phyloP scores from a whole-genome alignment of 1,140 invertebrate genomes.

The Elysia chlorotica region DNA sequence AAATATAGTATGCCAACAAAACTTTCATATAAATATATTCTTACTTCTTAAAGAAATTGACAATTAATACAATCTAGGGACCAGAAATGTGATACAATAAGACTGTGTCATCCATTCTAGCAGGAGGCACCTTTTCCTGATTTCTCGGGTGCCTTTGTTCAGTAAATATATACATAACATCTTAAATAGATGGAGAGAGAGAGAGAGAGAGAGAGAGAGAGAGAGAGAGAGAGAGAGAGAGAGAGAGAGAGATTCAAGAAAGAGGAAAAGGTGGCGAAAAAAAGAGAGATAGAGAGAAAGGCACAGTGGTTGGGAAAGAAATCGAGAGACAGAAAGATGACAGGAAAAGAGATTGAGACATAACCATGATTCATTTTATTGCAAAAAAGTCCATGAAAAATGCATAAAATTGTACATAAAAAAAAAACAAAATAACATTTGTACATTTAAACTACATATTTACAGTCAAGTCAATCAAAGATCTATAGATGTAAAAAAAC shows the following conservation, averaged over 20 bases:
- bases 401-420: neutral
- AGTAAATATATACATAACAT: neutral
- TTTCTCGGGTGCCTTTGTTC: neutral
- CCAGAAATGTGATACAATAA: no score
- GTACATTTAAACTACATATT: neutral
- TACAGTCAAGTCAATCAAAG: no score
- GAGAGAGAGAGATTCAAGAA: neutral
- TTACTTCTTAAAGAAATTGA: no score
- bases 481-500: no score
- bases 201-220: neutral
- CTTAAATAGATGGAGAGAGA: neutral
- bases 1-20: no score
- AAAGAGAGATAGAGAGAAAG: neutral
- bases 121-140: no score
- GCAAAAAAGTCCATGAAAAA: neutral
- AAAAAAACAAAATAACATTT: conserved; percentile 2
- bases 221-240: neutral
- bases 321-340: neutral
- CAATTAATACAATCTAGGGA: no score
- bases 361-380: neutral
- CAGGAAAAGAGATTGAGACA: neutral
- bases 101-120: no score
- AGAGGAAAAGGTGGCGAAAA: neutral
- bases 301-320: neutral
- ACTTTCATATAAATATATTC: no score